phyloP scores from a whole-genome alignment of 2,888 invertebrate genomes.

The Imbricaverruca yamaguchii region DNA sequence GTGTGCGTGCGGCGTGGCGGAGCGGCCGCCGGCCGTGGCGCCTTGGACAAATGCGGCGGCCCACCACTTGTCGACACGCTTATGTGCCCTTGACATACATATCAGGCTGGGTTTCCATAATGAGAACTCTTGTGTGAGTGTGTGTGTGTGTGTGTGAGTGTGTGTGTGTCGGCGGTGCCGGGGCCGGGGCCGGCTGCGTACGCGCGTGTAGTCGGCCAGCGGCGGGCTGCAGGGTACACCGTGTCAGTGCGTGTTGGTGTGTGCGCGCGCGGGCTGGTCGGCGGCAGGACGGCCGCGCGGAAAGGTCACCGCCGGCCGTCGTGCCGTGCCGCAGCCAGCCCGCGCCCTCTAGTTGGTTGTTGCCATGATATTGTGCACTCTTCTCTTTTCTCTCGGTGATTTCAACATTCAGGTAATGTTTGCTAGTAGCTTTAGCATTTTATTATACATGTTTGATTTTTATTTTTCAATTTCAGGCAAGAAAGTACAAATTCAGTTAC shows the following conservation, averaged over 20 bases:
- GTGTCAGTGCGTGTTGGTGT: background rate
- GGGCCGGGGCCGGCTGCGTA: too few species aligned
- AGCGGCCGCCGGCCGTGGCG: background rate
- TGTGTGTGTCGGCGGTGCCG: too few species aligned
- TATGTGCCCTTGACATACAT: slow-evolving; percentile 18
- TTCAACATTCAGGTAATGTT: slow-evolving; percentile 20
- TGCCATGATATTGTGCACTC: slow-evolving; percentile 10
- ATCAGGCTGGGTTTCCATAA: slow-evolving; percentile 13
- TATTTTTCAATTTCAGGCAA: slow-evolving; percentile 21
- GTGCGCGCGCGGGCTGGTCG: background rate
- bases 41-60: slow-evolving; percentile 5
- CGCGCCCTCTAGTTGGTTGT: background rate
- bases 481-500: slow-evolving; percentile 20
- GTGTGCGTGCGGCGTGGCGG: background rate
- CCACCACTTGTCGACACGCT: slow-evolving; percentile 10
- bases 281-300: background rate
- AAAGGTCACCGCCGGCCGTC: too few species aligned
- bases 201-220: background rate
- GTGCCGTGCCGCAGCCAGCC: too few species aligned
- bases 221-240: background rate
- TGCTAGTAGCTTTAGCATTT: slow-evolving; percentile 21
- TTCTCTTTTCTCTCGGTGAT: slow-evolving; percentile 14
- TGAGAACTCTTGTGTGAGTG: background rate
- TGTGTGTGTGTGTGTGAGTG: too few species aligned
- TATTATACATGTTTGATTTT: slow-evolving; percentile 21